Base-by-base conservation (phyloP, 2,797 vertebrate species). In the Myripristis jacobus region DNA sequence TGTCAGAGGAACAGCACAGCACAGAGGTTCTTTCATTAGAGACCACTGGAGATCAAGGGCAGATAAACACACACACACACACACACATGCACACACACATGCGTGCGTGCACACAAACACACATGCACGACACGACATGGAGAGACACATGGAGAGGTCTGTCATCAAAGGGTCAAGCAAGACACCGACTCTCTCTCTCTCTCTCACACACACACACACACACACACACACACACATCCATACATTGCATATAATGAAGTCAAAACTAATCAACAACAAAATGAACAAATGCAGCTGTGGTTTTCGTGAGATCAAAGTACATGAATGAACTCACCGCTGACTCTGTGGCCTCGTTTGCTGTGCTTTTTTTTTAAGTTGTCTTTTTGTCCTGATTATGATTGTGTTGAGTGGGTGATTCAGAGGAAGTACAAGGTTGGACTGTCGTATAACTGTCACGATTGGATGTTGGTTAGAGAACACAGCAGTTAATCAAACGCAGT, bases 1-100 rank as follows among this genome's bases (percentile, higher is more conserved):
- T 57, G 22, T 73, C 61, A 79, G n/a, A 63, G 25, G 60, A 63
- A 56, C 38, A 44, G 46, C 55, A 27, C 21, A 57, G 69, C 70
- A 67, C 65, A 68, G 44, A 58, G 21, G 43, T 41, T 70, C 73
- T 77, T 80, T 81, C 19, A 65, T 19, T 21, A 9, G 12, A 18
- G 10, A 3, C 25, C 50, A 21, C 41, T 41, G 38, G 13, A 54
- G 72, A 67, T 75, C 24, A 65, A 52, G 34, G 59, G 22, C 2
- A 67, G 29, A 73, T 50, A 77, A 27, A 50, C 43, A 19, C 6
- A 16, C 56, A 79, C 60, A 52, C 43, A 54, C 13, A 9, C 34
- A 66, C 19, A 53, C 47, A 66, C 19, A 53, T 31, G 41, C 31
- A 65, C 62, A 53, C 19, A 65, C 48, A 53, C 31, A 65, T 19